Evolutionary conservation across 1,140 invertebrate genomes (phyloP), one percentile per base, ranked within the genome.

Genomic region (Eubasilissa regina): DNA sequence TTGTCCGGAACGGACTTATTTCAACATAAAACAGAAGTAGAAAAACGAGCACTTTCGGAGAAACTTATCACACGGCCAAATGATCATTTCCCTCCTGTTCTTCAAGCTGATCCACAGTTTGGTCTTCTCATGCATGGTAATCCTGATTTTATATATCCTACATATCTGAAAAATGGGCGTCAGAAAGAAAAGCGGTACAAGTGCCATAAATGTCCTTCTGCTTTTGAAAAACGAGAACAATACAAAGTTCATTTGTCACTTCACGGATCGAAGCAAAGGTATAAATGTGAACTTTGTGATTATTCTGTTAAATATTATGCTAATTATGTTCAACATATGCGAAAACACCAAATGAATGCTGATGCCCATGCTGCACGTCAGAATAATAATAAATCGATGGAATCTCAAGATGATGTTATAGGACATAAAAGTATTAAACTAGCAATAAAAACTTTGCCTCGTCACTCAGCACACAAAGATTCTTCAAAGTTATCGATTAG

Each of bases 291-390:
- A 78, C 91, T 92, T 6, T 97, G 96, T 86, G 96, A 97, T 87
- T 97, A 97, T 86, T 95, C 95, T 0, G 96, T 97, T 0, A 95
- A 94, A 82, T 95, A 95, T 86, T 95, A 94, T 81, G 94, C 94
- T 0, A 96, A 95, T 87, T 95, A 94, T 83, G 91, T 93, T 13
- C 95, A 96, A 84, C 95, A 96, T 84, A 87, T 94, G 84, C 92
- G 92, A 56, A 94, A 95, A 84, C 95, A 96, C 86, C 91, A 93
- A 83, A 92, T 91, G 77, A 93, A 92, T 83, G 92, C 92, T n/a
- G 91, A 93, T 82, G 92, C 92, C 3, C 90, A 92, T 80, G 91
- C 91, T 0, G 90, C 90, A 19, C 89, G 89, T 64, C 89, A 89
- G 13, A 86, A 85, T 11, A 82, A 85, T 12, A 87, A 87, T 13